A percentile compares a stretch with the other conserved stretches of the same genome.
These are phyloP conservation scores for Limnothrissa miodon DNA, from an alignment of 2,113 vertebrate genomes.

Conservation along the genomic window DNA sequence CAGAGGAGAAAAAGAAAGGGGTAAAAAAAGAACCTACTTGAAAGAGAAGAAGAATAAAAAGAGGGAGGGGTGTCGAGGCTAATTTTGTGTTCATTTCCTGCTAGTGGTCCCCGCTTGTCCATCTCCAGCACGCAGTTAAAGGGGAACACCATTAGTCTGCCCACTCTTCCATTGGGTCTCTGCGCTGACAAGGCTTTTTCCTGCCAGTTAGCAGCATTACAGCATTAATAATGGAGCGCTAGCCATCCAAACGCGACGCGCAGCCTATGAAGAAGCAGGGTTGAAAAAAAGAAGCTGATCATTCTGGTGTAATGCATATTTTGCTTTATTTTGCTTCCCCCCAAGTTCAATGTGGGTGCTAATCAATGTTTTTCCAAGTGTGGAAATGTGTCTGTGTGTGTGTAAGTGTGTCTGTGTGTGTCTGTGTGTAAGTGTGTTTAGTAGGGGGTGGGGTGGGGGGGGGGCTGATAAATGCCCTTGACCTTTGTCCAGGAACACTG, in stretches of 20 bases:
- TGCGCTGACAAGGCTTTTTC: constrained; percentile 73
- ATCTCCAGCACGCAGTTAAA: background rate
- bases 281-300: too few relatives aligned
- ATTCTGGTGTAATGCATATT: constrained; percentile 10
- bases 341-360: background rate
- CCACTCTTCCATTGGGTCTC: constrained; percentile 64
- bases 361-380: constrained; percentile 12
- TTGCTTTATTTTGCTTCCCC: background rate
- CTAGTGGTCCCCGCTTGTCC: constrained; percentile 26
- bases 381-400: constrained; percentile 4
- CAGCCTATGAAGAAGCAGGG: background rate
- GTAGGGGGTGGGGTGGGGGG: background rate
- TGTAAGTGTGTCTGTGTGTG: constrained; percentile 49
- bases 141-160: constrained; percentile 53
- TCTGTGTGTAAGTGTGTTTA: constrained; percentile 38
- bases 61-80: background rate
- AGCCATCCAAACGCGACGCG: constrained; percentile 55
- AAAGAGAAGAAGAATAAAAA: background rate
- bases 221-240: constrained; percentile 76
- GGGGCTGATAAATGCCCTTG: constrained; percentile 70
- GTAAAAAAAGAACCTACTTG: background rate
- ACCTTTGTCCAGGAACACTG: constrained; percentile 67
- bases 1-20: background rate
- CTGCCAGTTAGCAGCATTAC: constrained; percentile 73
- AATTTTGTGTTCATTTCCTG: constrained; percentile 29